Percentiles rank a stretch among this genome's conserved stretches.
Evolutionary conservation across 2,797 vertebrate species (phyloP).

Genomic region (Paguma larvata): DNA sequence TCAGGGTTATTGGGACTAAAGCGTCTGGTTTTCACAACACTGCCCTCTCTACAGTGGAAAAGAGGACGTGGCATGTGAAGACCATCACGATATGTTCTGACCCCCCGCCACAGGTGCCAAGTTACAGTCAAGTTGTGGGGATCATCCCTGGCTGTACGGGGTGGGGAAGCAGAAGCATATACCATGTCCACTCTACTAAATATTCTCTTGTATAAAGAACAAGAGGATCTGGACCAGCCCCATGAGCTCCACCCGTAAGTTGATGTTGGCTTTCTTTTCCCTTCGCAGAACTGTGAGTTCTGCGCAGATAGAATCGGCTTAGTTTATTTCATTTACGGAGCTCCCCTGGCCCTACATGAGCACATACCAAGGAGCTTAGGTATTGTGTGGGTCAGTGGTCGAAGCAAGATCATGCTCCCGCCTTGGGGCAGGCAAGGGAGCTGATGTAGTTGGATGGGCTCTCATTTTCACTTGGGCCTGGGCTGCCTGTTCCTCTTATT

Average conservation of each 20-base stretch:
- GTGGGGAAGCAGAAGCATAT: not conserved
- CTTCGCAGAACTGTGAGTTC: not conserved
- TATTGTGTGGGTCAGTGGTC: not conserved
- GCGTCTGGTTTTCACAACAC: not conserved
- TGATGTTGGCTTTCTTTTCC: not conserved
- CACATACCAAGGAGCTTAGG: not conserved
- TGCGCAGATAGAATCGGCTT: not conserved
- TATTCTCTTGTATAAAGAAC: not conserved
- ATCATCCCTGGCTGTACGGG: not conserved
- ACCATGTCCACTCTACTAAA: not conserved
- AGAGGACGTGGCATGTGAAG: not conserved
- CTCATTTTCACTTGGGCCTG: not conserved
- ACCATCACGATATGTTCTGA: not conserved
- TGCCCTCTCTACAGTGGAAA: not conserved
- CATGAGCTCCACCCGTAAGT: not conserved
- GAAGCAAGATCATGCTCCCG: not conserved
- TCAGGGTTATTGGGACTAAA: not conserved
- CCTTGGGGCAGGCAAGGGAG: not conserved
- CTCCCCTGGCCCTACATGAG: not conserved
- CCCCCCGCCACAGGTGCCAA: not conserved
- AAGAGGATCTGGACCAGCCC: not conserved
- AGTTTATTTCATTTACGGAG: not conserved
- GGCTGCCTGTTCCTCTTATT: not conserved
- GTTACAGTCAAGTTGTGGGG: not conserved
- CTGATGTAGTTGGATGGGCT: not conserved